Evolutionary conservation across 1,140 invertebrate species (phyloP), one percentile per base, ranked within the genome.

Genomic region (Augochlora pura): DNA sequence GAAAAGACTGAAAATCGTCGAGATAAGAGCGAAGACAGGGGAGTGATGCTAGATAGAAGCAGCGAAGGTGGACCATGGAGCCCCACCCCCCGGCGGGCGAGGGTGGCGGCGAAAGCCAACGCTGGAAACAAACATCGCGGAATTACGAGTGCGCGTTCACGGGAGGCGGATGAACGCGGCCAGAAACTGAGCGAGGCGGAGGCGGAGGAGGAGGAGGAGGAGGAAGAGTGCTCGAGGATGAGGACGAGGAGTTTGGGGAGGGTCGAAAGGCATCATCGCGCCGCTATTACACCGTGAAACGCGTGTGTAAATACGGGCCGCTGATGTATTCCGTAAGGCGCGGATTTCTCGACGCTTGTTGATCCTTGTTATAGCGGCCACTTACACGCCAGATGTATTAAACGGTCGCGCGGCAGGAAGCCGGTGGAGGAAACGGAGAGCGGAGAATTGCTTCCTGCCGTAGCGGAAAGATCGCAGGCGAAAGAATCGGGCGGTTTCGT

Each of bases 111-210:
- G 84, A 88, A 87, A 89, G 85, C 86, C 86, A 85, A 81, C 86
- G 85, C 59, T 85, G 89, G 88, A 87, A 90, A 90, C 89, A 90
- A 90, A 90, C 89, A 90, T 88, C 76, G 79, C 79, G 68, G 83
- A 88, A 88, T 86, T 86, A 86, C 79, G 87, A 84, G 85, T 85
- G 80, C 84, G 86, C 79, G 84, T 81, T 82, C 75, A 80, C 73
- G 81, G 67, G 72, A 81, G 82, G 82, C 63, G 80, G 81, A 80
- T 57, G 77, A 70, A 84, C 38, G 62, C 52, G 52, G 66, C 54
- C 54, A 57, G 54, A n/a, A 57, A n/a, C 39, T 0, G 38, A 57
- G n/a, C 54, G n/a, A 57, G 49, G 54, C n/a, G 4, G 60, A 32
- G 27, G 21, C 27, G 49, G 32, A 39, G 18, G 21, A 65, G 54